These are phyloP conservation scores for Nezara viridula DNA, from an alignment of 2,888 invertebrate genomes.

Conservation along the genomic window DNA sequence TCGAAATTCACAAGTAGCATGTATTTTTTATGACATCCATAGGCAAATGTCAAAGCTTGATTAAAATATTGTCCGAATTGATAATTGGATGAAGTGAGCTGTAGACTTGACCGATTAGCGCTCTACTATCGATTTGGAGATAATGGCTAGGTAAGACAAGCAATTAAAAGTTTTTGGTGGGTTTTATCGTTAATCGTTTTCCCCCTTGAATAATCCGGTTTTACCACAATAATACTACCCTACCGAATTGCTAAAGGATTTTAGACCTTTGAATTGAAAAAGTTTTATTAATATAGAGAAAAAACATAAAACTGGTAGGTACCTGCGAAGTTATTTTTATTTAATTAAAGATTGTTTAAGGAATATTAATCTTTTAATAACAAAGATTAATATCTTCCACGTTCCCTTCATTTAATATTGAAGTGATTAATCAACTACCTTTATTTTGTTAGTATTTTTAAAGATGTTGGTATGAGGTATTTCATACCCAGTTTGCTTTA, in stretches of 20 bases:
- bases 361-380: too few relatives aligned
- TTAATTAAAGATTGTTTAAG: too few relatives aligned
- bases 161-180: neutral
- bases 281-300: neutral
- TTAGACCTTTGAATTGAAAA: neutral
- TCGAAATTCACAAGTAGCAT: too few relatives aligned
- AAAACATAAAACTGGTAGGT: neutral
- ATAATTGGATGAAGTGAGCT: neutral
- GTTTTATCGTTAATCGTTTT: slow-evolving; percentile 9
- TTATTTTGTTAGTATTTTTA: too few relatives aligned
- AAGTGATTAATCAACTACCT: too few relatives aligned
- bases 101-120: neutral
- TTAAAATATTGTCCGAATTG: neutral
- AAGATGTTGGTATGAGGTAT: too few relatives aligned
- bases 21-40: too few relatives aligned
- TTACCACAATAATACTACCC: neutral
- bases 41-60: neutral
- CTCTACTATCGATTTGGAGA: neutral
- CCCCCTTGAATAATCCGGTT: neutral
- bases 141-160: neutral
- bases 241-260: neutral
- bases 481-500: too few relatives aligned
- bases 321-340: too few relatives aligned
- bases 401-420: too few relatives aligned
- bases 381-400: too few relatives aligned